Conservation (phyloP, 1,140 invertebrate genomes). For the Zaprionus lachaisei region DNA sequence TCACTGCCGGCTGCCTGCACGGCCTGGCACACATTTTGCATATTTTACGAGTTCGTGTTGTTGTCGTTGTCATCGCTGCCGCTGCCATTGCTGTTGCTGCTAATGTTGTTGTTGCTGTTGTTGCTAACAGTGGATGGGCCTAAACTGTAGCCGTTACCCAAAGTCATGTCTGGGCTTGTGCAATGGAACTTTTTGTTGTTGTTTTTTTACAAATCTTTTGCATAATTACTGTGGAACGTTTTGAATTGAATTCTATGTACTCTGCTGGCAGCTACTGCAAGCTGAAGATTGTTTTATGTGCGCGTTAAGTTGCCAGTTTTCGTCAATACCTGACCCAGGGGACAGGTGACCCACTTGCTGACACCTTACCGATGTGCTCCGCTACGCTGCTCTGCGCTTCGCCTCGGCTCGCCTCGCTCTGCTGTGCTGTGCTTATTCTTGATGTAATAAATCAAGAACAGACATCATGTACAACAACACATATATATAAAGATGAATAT, state of each 20-base stretch:
- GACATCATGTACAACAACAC: constrained; percentile 51
- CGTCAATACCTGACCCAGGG: constrained; percentile 66
- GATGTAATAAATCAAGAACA: constrained; percentile 69
- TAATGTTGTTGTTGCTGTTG: constrained; percentile 25
- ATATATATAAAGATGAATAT: constrained; percentile 16
- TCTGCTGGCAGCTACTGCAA: constrained; percentile 43
- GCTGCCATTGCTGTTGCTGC: constrained; percentile 18
- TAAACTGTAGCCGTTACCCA: constrained; percentile 26
- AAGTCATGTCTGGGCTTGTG: constrained; percentile 49
- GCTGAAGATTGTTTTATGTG: constrained; percentile 43
- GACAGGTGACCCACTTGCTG: constrained; percentile 74
- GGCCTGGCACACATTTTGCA: constrained; percentile 79
- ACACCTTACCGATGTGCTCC: constrained; percentile 1
- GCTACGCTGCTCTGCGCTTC: neutral
- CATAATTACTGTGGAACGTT: constrained; percentile 75
- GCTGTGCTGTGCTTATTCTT: neutral
- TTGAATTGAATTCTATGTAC: constrained; percentile 70
- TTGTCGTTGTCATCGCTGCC: constrained; percentile 54
- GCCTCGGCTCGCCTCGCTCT: too few relatives aligned
- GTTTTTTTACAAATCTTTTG: constrained; percentile 59
- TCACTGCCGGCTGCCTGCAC: constrained; percentile 44
- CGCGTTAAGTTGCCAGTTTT: constrained; percentile 39
- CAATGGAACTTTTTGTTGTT: constrained; percentile 50
- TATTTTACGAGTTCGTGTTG: constrained; percentile 81
- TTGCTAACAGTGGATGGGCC: constrained; percentile 46